Base-by-base conservation (phyloP, 2,888 invertebrate species). In the Mamestra brassicae region DNA sequence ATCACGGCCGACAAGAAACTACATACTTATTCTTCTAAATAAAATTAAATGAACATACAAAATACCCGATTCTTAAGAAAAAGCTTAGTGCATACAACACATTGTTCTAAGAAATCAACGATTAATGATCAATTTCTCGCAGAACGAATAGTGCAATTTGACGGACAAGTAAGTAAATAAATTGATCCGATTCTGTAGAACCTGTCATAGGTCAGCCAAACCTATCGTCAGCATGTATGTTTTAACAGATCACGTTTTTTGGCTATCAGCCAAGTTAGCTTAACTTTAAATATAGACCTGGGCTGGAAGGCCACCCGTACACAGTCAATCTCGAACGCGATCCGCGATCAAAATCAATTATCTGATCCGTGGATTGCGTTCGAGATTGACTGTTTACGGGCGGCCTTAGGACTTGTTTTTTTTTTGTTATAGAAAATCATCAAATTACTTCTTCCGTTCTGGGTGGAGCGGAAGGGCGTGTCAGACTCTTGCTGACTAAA, bases 231-330 rank as follows among this genome's bases (percentile, higher is more conserved):
- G 10, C n/a, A 15, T 13, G 54, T 58, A 2, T 79, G 5, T 62
- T 34, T 45, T 57, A 17, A 80, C 62, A 50, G 54, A 62, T 52
- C 55, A 26, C 11, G 34, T 13, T 34, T 42, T 42, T 52, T 79
- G 78, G 78, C 81, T 36, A 3, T 13, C 6, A 26, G n/a, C 76
- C 76, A 76, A 52, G 34, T 15, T 6, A 47, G 5, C 13, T 58
- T 10, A 45, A 45, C 4, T 45, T 45, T 45, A 38, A 38, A 38
- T 38, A 38, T 38, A 38, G 38, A 38, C 3, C 38, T 38, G 38
- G 2, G 26, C 26, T 26, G 26, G 26, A 26, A 26, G 26, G 26
- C 26, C 26, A 26, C 26, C 26, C 26, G 26, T 26, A 26, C 26
- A 26, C 26, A 26, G 26, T 26, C 26, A 26, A 26, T 26, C 26